These are phyloP conservation scores for Calypte anna DNA, from an alignment of 2,113 vertebrate genomes.

Conservation along the genomic window DNA sequence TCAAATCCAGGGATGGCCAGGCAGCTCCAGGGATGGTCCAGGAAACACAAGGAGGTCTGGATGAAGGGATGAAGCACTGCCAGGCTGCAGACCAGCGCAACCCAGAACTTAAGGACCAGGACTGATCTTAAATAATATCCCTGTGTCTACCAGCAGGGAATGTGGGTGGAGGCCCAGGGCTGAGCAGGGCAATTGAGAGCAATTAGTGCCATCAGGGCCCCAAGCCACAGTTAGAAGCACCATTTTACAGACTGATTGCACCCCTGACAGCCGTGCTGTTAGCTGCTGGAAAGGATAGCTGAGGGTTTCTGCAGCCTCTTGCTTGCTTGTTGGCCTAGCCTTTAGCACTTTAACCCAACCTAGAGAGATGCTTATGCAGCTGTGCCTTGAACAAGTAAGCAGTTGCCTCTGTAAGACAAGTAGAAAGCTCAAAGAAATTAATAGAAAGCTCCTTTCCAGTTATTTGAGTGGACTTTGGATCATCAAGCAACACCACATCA, in stretches of 20 bases:
- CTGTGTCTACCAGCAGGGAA: background rate
- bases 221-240: background rate
- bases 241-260: background rate
- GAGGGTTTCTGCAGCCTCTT: background rate
- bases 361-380: background rate
- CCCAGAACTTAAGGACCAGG: rapidly evolving
- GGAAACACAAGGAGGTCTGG: rapidly evolving
- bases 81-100: rapidly evolving
- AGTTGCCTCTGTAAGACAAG: background rate
- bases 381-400: background rate
- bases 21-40: background rate
- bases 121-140: background rate
- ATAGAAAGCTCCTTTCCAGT: background rate
- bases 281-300: background rate
- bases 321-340: background rate
- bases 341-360: background rate
- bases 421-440: background rate
- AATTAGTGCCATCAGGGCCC: background rate
- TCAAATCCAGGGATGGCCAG: rapidly evolving
- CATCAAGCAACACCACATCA: background rate
- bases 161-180: background rate
- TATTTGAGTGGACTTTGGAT: background rate
- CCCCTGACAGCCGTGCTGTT: background rate
- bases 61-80: rapidly evolving
- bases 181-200: background rate